These are phyloP conservation scores for Pardalotus punctatus DNA, from an alignment of 2,113 vertebrate genomes.

Conservation along the genomic window DNA sequence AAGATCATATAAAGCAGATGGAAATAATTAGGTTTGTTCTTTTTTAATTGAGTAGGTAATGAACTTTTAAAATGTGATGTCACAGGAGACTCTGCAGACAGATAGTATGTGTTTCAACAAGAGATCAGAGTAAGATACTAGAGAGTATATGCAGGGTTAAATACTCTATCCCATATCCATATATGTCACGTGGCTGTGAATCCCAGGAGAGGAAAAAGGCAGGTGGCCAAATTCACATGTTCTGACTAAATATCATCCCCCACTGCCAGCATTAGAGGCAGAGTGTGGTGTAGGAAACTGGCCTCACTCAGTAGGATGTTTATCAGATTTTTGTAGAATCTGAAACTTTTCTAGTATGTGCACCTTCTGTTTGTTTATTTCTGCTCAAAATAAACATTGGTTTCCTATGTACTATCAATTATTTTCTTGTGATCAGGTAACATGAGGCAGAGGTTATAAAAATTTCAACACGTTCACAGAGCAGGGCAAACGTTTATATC, in stretches of 20 bases:
- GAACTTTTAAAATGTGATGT: not conserved
- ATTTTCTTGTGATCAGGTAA: not conserved
- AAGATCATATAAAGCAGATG: not conserved
- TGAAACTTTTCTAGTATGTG: not conserved
- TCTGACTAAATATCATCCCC: not conserved
- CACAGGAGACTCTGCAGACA: not conserved
- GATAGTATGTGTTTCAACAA: not conserved
- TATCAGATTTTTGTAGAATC: not conserved
- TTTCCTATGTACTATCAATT: not conserved
- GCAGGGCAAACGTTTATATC: not conserved
- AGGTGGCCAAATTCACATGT: not conserved
- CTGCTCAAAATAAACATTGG: not conserved
- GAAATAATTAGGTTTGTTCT: not conserved
- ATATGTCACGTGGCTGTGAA: rapidly evolving
- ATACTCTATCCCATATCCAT: not conserved
- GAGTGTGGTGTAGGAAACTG: not conserved
- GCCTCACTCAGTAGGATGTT: not conserved
- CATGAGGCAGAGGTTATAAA: not conserved
- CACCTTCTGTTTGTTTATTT: not conserved
- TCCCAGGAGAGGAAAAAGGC: not conserved
- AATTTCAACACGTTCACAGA: not conserved
- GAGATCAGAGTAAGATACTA: not conserved
- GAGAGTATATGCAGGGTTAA: not conserved
- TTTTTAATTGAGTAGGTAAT: not conserved
- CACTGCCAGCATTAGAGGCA: not conserved